phyloP scores from a whole-genome alignment of 2,113 vertebrate species.

The Calidris pugnax region DNA sequence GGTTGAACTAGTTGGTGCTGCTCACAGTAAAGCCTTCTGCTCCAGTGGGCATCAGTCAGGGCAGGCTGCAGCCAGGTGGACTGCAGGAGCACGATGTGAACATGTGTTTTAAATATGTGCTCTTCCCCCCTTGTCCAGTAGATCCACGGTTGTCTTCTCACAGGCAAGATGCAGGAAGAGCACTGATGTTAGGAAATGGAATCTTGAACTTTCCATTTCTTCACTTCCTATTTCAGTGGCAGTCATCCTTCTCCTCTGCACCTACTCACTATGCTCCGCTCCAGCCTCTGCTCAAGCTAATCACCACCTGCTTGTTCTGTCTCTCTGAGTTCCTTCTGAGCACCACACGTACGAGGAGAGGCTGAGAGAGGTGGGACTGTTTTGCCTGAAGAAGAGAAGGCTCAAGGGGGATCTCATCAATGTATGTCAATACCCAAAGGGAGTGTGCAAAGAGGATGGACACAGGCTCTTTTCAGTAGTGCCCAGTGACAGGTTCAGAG shows the following conservation, averaged over 20 bases:
- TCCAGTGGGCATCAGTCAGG: not conserved
- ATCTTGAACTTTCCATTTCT: not conserved
- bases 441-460: not conserved
- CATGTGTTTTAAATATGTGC: not conserved
- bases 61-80: too few relatives aligned
- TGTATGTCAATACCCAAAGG: not conserved
- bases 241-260: not conserved
- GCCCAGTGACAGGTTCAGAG: not conserved
- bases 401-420: not conserved
- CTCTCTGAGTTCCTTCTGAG: not conserved
- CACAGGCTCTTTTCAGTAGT: not conserved
- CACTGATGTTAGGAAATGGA: not conserved
- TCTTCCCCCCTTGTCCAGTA: not conserved
- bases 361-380: not conserved
- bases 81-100: not conserved
- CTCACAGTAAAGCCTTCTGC: not conserved
- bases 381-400: not conserved
- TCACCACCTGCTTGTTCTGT: not conserved
- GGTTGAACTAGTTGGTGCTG: not conserved
- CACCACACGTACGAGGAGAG: rapidly evolving
- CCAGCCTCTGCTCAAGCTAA: not conserved
- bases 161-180: not conserved
- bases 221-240: not conserved
- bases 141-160: not conserved
- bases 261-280: not conserved